Percentiles rank a stretch among this genome's conserved stretches.
Evolutionary conservation across 2,888 invertebrate genomes (phyloP).

Genomic region (Ptychoptera contaminata): DNA sequence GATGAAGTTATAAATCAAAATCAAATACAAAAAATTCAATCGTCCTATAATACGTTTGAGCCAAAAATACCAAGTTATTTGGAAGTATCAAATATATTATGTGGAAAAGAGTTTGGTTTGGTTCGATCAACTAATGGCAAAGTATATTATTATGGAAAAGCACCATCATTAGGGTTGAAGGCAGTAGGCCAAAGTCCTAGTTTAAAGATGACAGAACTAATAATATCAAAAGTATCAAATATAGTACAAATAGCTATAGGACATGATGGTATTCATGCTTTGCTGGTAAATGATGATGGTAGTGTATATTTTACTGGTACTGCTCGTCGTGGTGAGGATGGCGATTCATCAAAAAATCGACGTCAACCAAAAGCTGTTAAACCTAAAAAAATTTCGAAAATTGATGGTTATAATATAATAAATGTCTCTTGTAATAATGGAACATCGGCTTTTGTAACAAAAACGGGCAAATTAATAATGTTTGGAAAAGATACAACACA

Average conservation of each 20-base stretch:
- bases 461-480: slow-evolving; percentile 79
- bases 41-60: slow-evolving; percentile 38
- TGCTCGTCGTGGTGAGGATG: slow-evolving; percentile 85
- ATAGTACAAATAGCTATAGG: slow-evolving; percentile 72
- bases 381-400: slow-evolving; percentile 81
- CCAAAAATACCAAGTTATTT: slow-evolving; percentile 53
- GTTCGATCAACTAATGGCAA: slow-evolving; percentile 73
- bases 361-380: slow-evolving; percentile 81
- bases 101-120: slow-evolving; percentile 83
- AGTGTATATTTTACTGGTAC: slow-evolving; percentile 68
- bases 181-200: slow-evolving; percentile 27
- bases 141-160: slow-evolving; percentile 79
- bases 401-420: slow-evolving; percentile 70
- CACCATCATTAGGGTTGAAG: slow-evolving; percentile 73
- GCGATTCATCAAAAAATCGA: slow-evolving; percentile 64
- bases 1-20: slow-evolving; percentile 39
- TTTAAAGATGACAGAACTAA: slow-evolving; percentile 34
- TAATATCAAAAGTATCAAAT: slow-evolving; percentile 55
- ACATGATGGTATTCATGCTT: slow-evolving; percentile 84
- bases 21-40: slow-evolving; percentile 32
- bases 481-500: slow-evolving; percentile 88
- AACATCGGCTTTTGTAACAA: slow-evolving; percentile 81
- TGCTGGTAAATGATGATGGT: slow-evolving; percentile 86
- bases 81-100: slow-evolving; percentile 57
- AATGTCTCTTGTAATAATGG: slow-evolving; percentile 89